A percentile compares a stretch with the other conserved stretches of the same genome.
Evolutionary conservation across 2,113 vertebrate genomes (phyloP).

Genomic region (Petrocephalus microphthalmus): DNA sequence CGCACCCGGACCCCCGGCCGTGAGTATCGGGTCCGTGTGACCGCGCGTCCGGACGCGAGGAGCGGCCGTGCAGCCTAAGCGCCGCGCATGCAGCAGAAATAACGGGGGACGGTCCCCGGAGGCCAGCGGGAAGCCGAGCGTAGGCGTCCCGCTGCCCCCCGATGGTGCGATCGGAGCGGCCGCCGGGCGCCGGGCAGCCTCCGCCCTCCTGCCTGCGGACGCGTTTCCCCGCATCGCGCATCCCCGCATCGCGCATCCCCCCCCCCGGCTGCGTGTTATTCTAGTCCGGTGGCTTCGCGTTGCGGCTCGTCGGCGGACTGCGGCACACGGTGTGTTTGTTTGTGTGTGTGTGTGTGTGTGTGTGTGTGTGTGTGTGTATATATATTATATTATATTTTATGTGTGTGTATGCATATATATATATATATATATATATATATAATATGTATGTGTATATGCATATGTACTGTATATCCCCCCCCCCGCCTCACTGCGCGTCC

Average conservation of each 20-base stretch:
- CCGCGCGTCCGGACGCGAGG: neutral
- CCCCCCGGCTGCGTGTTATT: neutral
- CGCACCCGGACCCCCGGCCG: neutral
- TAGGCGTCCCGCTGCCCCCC: neutral
- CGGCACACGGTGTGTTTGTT: neutral
- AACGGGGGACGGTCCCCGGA: no score
- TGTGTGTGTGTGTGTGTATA: no score
- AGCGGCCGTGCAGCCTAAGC: no score
- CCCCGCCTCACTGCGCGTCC: neutral
- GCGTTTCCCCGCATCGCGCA: neutral
- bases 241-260: neutral
- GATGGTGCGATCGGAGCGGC: neutral
- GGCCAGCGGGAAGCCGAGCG: neutral
- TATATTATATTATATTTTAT: no score
- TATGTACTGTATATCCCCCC: no score
- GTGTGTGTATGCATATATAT: no score
- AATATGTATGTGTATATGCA: no score
- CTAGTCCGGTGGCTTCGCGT: neutral
- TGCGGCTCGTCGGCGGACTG: neutral
- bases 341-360: neutral
- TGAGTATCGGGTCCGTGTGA: neutral
- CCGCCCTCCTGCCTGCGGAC: no score
- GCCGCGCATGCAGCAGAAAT: no score
- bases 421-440: no score
- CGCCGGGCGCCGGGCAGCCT: neutral